phyloP scores from a whole-genome alignment of 2,113 vertebrate genomes.

The Pteruthius melanotis region DNA sequence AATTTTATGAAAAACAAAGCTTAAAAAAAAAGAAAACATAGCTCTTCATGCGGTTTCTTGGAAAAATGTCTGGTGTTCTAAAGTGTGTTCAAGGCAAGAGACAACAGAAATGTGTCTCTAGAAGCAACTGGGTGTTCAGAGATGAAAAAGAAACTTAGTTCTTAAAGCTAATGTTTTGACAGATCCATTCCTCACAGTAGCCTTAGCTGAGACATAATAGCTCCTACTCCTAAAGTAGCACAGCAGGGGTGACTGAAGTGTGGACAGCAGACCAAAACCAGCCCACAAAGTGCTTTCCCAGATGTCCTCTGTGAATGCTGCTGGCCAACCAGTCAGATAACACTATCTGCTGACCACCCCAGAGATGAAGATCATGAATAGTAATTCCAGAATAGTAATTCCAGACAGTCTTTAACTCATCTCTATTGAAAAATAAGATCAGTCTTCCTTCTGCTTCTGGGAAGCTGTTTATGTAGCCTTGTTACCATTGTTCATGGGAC shows the following conservation, averaged over 20 bases:
- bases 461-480: not conserved
- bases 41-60: not conserved
- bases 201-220: not conserved
- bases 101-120: not conserved
- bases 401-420: not conserved
- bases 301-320: not conserved
- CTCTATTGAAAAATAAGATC: not conserved
- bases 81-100: not conserved
- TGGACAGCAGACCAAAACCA: not conserved
- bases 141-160: not conserved
- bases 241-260: not conserved
- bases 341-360: not conserved
- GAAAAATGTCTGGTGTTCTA: not conserved
- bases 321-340: not conserved
- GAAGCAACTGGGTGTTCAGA: not conserved
- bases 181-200: not conserved
- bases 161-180: not conserved
- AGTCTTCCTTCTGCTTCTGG: not conserved
- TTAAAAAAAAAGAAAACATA: not conserved
- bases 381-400: not conserved
- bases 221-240: not conserved
- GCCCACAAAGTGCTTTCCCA: not conserved
- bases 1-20: not conserved
- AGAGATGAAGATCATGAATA: not conserved
- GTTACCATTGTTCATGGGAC: conserved; percentile 37